Conservation (phyloP, 1,140 invertebrate species). For the Monochamus saltuarius region DNA sequence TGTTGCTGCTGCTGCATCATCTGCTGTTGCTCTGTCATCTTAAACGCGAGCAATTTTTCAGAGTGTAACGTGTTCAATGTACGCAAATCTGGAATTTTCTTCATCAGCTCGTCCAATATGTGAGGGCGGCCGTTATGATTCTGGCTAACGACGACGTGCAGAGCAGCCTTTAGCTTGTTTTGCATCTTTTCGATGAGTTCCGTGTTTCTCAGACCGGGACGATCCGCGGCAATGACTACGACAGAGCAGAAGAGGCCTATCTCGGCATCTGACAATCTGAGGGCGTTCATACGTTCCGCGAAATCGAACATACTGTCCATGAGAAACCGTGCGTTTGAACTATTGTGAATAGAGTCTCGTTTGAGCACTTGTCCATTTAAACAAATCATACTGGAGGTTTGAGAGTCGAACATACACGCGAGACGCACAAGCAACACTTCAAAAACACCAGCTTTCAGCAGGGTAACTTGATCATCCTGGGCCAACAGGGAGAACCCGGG, state of each 20-base stretch:
- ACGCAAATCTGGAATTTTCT: constrained; percentile 91
- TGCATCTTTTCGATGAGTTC: constrained; percentile 93
- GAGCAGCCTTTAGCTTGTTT: constrained; percentile 77
- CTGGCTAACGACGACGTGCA: constrained; percentile 85
- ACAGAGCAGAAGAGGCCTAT: constrained; percentile 93
- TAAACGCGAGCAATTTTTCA: constrained; percentile 91
- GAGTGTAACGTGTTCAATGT: constrained; percentile 95
- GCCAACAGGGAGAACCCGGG: constrained; percentile 93
- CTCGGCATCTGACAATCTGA: constrained; percentile 88
- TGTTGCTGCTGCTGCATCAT: constrained; percentile 65
- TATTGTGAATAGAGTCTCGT: constrained; percentile 84
- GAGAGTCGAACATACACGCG: constrained; percentile 91
- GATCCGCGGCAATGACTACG: constrained; percentile 90
- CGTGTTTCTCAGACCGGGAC: constrained; percentile 87
- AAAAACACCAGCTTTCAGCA: constrained; percentile 94
- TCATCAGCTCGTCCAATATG: constrained; percentile 83
- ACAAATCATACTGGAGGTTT: constrained; percentile 88
- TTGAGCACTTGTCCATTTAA: constrained; percentile 89
- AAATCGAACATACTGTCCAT: constrained; percentile 98
- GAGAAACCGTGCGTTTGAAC: constrained; percentile 88
- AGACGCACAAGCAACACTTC: constrained; percentile 90
- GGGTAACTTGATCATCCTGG: constrained; percentile 95
- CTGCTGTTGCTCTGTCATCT: constrained; percentile 85
- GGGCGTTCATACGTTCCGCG: constrained; percentile 87
- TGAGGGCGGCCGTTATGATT: constrained; percentile 79